A percentile compares a stretch with the other conserved stretches of the same genome.
These are phyloP conservation scores for Carollia perspicillata DNA, from an alignment of 2,113 vertebrate genomes.

Conservation along the genomic window DNA sequence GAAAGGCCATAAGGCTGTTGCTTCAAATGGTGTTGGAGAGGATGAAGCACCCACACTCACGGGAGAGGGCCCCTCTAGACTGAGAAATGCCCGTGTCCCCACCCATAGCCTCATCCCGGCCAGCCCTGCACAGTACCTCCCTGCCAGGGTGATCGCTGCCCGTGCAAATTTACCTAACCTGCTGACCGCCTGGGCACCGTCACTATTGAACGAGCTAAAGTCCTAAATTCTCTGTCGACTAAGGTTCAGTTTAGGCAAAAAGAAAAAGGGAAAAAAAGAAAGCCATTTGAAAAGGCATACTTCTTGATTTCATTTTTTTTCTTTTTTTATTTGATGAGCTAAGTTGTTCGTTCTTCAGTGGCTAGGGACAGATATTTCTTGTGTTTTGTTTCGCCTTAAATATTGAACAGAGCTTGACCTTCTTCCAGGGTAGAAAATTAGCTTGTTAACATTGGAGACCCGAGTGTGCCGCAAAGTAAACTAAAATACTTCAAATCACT, in stretches of 20 bases:
- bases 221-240: neutral
- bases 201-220: neutral
- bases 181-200: neutral
- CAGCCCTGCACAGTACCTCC: neutral
- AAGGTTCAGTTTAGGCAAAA: neutral
- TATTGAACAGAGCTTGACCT: conserved; percentile 11
- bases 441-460: neutral
- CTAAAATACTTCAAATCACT: neutral
- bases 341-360: neutral
- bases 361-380: neutral
- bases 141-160: neutral
- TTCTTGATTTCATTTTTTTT: neutral
- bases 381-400: conserved; percentile 41
- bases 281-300: neutral
- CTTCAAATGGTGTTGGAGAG: neutral
- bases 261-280: neutral
- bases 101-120: neutral
- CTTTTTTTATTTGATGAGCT: neutral
- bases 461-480: neutral
- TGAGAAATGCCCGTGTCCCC: neutral
- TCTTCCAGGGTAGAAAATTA: neutral
- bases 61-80: neutral
- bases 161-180: neutral
- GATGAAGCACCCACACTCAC: neutral
- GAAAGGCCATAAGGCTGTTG: neutral